Conservation (phyloP, 2,888 invertebrate species). For the Onchidella celtica region DNA sequence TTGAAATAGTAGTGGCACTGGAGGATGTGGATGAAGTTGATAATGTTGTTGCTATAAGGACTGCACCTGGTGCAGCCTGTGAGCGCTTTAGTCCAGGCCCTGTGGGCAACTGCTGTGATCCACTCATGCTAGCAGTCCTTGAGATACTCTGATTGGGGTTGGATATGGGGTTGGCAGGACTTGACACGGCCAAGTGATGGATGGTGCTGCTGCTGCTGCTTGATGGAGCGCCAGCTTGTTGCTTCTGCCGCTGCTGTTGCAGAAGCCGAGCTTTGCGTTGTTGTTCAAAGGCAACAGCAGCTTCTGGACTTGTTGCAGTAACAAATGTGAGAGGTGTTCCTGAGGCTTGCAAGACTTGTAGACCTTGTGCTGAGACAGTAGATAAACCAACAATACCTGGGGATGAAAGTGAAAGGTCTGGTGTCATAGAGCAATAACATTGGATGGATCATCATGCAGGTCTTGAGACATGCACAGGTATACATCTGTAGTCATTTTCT, state of each 20-base stretch:
- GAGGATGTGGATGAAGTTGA: constrained; percentile 35
- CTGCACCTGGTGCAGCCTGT: constrained; percentile 39
- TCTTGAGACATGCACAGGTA: too few species aligned
- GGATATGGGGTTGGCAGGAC: constrained; percentile 49
- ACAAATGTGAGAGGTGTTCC: constrained; percentile 54
- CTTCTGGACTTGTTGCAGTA: constrained; percentile 47
- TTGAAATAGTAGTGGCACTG: constrained; percentile 28
- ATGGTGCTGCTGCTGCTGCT: constrained; percentile 64
- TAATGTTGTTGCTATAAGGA: constrained; percentile 25
- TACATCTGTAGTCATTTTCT: too few species aligned
- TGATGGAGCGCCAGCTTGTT: constrained; percentile 15
- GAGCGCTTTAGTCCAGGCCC: constrained; percentile 40
- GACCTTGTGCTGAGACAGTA: constrained; percentile 49
- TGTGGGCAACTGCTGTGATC: constrained; percentile 8
- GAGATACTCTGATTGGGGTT: constrained; percentile 46
- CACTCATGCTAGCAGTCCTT: constrained; percentile 40
- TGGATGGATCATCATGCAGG: too few species aligned
- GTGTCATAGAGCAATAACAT: too few species aligned
- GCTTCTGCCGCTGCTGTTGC: constrained; percentile 26
- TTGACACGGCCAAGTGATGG: constrained; percentile 63
- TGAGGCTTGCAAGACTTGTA: constrained; percentile 50
- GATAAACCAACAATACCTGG: constrained; percentile 55
- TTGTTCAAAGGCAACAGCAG: constrained; percentile 34
- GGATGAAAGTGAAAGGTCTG: too few species aligned
- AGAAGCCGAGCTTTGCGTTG: constrained; percentile 23